These are phyloP conservation scores for Acanthaster planci DNA, from an alignment of 35 echinoderm and acorn worm genomes.

Conservation along the genomic window DNA sequence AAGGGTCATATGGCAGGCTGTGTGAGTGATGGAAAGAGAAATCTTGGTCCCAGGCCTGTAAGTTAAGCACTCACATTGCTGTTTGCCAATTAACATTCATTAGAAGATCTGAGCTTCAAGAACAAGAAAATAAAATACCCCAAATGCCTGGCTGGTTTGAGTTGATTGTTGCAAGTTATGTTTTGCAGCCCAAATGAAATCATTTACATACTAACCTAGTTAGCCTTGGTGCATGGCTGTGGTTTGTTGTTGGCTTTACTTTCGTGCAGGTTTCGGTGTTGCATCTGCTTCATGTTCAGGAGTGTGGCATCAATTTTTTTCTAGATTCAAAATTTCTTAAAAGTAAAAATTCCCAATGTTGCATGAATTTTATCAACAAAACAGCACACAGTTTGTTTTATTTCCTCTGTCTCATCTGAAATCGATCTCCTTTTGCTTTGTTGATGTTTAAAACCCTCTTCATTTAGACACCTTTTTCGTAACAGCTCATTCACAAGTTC, in stretches of 20 bases:
- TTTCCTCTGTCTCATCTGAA: too few species aligned
- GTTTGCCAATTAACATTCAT: constrained; percentile 3
- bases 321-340: too few species aligned
- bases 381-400: too few species aligned
- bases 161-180: too few species aligned
- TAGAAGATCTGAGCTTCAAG: background rate
- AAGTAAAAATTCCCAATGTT: too few species aligned
- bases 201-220: background rate
- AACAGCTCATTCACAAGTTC: too few species aligned
- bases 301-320: too few species aligned
- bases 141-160: background rate
- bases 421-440: too few species aligned
- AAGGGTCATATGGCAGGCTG: constrained; percentile 78
- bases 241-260: background rate
- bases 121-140: background rate
- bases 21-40: constrained; percentile 87
- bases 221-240: background rate
- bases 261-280: background rate
- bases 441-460: too few species aligned
- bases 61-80: constrained; percentile 50
- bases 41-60: constrained; percentile 92
- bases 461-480: too few species aligned
- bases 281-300: too few species aligned
- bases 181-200: background rate
- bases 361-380: too few species aligned